These are phyloP conservation scores for Eupsittula cactorum DNA, from an alignment of 2,113 vertebrate genomes.

Conservation along the genomic window DNA sequence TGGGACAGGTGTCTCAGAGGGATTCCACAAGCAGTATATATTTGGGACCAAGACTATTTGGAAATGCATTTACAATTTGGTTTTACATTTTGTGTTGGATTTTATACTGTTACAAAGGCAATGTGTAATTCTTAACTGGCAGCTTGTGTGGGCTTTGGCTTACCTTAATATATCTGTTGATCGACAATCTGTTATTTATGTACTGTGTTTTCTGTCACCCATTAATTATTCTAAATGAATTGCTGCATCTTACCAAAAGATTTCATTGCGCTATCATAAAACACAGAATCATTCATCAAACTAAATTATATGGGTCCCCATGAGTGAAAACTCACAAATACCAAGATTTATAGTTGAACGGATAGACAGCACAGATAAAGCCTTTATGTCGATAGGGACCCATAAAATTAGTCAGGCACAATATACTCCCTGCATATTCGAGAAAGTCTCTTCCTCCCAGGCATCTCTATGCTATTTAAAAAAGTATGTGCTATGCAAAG, in stretches of 20 bases:
- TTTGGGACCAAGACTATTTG: neutral
- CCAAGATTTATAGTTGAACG: neutral
- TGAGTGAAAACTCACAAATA: neutral
- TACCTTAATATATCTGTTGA: neutral
- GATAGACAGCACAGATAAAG: constrained; percentile 28
- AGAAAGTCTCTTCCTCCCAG: neutral
- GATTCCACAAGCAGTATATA: neutral
- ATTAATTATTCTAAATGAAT: constrained; percentile 16
- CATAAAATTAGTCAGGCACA: constrained; percentile 12
- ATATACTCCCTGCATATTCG: neutral
- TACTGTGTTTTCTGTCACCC: neutral
- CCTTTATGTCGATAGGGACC: constrained; percentile 10
- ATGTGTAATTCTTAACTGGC: neutral
- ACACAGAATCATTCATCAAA: constrained; percentile 15
- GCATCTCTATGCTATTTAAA: neutral
- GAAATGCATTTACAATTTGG: neutral
- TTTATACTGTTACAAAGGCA: neutral
- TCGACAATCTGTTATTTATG: neutral
- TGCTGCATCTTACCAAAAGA: neutral
- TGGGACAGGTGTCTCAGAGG: neutral
- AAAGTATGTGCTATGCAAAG: neutral
- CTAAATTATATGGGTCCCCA: neutral
- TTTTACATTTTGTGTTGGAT: neutral
- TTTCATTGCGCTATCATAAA: neutral
- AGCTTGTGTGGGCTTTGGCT: neutral